Evolutionary conservation across 2,113 vertebrate species (phyloP).

Genomic region (Triplophysa dalaica): DNA sequence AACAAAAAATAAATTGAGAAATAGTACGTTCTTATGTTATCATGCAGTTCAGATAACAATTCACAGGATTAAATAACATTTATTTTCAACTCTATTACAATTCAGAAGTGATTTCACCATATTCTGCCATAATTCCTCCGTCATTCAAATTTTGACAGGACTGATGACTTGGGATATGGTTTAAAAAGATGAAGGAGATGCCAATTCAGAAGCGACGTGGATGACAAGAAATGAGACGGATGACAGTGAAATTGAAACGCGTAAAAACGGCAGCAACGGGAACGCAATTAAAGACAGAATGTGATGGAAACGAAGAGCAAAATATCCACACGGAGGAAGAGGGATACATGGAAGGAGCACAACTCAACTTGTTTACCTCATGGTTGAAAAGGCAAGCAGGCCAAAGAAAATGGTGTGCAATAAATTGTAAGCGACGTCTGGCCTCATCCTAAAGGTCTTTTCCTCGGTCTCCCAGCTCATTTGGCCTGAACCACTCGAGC

Average conservation of each 20-base stretch:
- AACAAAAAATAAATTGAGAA: background rate
- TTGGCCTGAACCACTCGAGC: constrained; percentile 56
- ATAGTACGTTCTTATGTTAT: background rate
- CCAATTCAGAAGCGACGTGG: constrained; percentile 38
- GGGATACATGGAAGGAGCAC: constrained; percentile 7
- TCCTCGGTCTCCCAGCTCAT: constrained; percentile 50
- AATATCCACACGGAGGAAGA: constrained; percentile 22
- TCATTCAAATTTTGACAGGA: constrained; percentile 45
- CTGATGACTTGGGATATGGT: constrained; percentile 33
- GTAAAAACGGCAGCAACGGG: constrained; percentile 18
- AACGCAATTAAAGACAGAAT: constrained; percentile 26
- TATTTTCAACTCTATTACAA: constrained; percentile 36
- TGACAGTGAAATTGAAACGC: constrained; percentile 27
- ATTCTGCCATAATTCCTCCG: constrained; percentile 48
- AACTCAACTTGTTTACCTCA: constrained; percentile 80
- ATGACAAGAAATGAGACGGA: constrained; percentile 35
- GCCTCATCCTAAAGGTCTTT: constrained; percentile 66
- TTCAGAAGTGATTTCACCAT: constrained; percentile 42
- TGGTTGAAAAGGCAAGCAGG: constrained; percentile 90
- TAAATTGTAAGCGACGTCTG: constrained; percentile 88
- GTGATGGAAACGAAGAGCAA: constrained; percentile 10
- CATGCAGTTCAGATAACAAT: constrained; percentile 15
- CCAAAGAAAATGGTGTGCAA: constrained; percentile 87
- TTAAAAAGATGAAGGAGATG: constrained; percentile 52
- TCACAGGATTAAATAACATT: constrained; percentile 19